Percentiles rank a stretch among this genome's conserved stretches.
Conservation (phyloP, 2,888 invertebrate genomes). For the Noctua pronuba region DNA sequence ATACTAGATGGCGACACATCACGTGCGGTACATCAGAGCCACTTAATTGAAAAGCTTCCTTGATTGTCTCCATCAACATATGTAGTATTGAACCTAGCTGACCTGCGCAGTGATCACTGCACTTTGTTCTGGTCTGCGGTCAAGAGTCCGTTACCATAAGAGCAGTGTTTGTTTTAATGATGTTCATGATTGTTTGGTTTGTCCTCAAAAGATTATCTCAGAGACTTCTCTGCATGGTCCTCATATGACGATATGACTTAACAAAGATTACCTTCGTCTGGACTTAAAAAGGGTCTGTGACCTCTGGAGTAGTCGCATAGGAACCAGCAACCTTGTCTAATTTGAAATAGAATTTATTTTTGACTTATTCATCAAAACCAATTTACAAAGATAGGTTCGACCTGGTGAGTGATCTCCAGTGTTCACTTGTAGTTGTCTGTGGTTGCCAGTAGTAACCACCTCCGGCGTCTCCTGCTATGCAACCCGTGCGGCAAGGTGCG, state of each 20-base stretch:
- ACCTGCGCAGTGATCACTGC: conserved; percentile 12
- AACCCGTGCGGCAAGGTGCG: background rate
- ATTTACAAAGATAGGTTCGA: background rate
- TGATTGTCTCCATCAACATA: conserved; percentile 2
- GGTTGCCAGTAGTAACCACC: background rate
- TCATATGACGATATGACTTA: background rate
- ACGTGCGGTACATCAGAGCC: conserved; percentile 5
- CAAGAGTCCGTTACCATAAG: background rate
- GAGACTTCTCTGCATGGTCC: background rate
- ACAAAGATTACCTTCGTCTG: background rate
- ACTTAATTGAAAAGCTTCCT: background rate
- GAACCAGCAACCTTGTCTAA: background rate
- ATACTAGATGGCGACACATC: background rate
- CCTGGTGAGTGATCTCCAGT: background rate
- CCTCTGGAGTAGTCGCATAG: background rate
- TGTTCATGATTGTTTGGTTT: background rate
- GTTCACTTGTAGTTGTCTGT: background rate
- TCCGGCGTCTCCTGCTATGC: background rate
- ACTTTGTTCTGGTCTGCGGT: background rate
- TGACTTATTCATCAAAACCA: background rate
- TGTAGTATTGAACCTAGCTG: conserved; percentile 8
- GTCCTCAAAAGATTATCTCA: background rate
- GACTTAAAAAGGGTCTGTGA: background rate
- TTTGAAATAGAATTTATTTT: background rate
- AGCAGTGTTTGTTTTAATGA: background rate